Base-by-base conservation (phyloP, 2,797 vertebrate genomes). In the Apogon talboti region DNA sequence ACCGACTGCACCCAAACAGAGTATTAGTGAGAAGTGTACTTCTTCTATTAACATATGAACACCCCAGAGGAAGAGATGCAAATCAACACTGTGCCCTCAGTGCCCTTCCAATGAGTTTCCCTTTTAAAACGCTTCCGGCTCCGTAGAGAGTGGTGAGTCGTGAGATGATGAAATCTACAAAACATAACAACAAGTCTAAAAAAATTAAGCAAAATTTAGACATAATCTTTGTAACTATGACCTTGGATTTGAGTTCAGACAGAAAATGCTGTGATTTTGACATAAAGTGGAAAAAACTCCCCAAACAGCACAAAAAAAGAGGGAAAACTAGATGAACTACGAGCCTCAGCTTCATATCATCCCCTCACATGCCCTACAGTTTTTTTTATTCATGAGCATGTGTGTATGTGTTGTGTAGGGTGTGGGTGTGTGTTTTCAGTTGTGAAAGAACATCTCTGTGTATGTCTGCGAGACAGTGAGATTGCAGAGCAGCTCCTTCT, bases 381-480 rank as follows among this genome's bases (percentile, higher is more conserved):
- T 67, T 57, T 66, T 57, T 66, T 82, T 81, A 74, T 74, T 76
- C 71, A 74, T 74, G 66, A 71, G 46, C 64, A 28, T 74, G 67
- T 68, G 47, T 37, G 66, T 50, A 11, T 71, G 51, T 63, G 40
- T 42, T 19, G 75, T 24, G 19, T 13, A 42, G 15, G n/a, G 43
- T 5, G 35, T 60, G 28, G 28, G 58, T 66, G 67, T 72, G 37
- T 46, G 50, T 61, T 63, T 77, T 57, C 15, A 30, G 43, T 45
- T 68, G 47, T 57, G 19, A 74, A 71, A 19, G 48, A 76, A 41
- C 64, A n/a, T 67, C 42, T 60, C 24, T 28, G 19, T 41, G 30
- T 58, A n/a, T 48, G 55, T 55, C 19, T 46, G 43, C 24, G 14
- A 53, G 24, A 42, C 30, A 43, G 18, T 7, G 7, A 35, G 33